Evolutionary conservation across 2,797 vertebrate species (phyloP), one percentile per base, ranked within the genome.

Genomic region (Vireo griseus): DNA sequence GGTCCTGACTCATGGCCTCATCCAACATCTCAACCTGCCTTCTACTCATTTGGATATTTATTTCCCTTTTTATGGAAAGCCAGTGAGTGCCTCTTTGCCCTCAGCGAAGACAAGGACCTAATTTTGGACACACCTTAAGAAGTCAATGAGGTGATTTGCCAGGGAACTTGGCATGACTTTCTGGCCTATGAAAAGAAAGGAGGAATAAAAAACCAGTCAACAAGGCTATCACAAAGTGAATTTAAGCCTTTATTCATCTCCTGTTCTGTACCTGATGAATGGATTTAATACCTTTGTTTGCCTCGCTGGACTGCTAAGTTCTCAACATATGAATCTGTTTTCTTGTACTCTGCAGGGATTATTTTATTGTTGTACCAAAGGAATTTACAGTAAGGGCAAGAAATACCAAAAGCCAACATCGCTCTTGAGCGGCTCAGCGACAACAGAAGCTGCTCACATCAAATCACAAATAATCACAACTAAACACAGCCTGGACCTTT

Each of bases 121-220:
- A 92, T 92, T 96, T 58, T 91, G 93, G 85, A 91, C 76, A 73
- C 83, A 45, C 73, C 86, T 94, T 77, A 86, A 62, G 50, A 90
- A 0, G 0, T 81, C 93, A 95, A 20, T 42, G 88, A 95, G 88
- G 93, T 95, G 86, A 92, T 54, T 16, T 42, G 68, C 79, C 2
- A 4, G 44, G 58, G 73, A 65, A 71, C 73, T 51, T 92, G 85
- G 66, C 65, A 25, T 26, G 72, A 77, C 68, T 80, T 80, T 67
- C 74, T 67, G 81, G 47, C 75, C 89, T 85, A 28, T 26, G 89
- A 79, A 84, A 84, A 88, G 73, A 62, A 85, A 78, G n/a, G 31
- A 65, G 25, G 19, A 31, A 19, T 47, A 17, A 22, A n/a, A 58
- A 35, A 8, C 0, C 48, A 92, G 39, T 19, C 89, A 80, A 74